Evolutionary conservation across 2,888 invertebrate genomes (phyloP), one percentile per base, ranked within the genome.

Genomic region (Sinhomidia bicolor): DNA sequence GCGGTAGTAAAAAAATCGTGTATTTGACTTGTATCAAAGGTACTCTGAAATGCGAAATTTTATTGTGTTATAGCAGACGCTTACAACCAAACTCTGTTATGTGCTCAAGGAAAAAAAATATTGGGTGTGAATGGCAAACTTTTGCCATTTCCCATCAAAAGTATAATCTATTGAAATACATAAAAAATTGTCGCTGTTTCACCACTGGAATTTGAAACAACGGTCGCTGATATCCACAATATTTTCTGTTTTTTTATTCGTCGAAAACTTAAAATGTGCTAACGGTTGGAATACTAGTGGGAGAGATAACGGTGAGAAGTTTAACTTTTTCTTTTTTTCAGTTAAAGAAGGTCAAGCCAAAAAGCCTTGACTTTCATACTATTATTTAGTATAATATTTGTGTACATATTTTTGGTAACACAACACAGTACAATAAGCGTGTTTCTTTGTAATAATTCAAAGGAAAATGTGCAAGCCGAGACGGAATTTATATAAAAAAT

Each of bases 161-260:
- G 51, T 51, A 36, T 51, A n/a, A 47, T 26, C 9, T 54, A 82
- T 82, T 82, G 54, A 71, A 82, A 82, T 74, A 36, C 74, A 41
- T 74, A 83, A 20, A 57, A 57, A 1, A 57, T 51, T 36, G 36
- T 32, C 17, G 5, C 7, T 68, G 65, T 68, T 68, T 68, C 36
- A 68, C 65, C 36, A 17, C 36, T 36, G 12, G 32, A 36, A 32
- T 68, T 68, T 4, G 29, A 29, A 29, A 29, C 29, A 14, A 47
- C 47, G 12, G 7, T n/a, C 2, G 47, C 47, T 47, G 12, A 47
- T 36, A n/a, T 36, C 36, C 36, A 36, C n/a, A n/a, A n/a, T n/a
- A n/a, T n/a, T n/a, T n/a, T n/a, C n/a, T n/a, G n/a, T n/a, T n/a
- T n/a, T n/a, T n/a, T n/a, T n/a, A n/a, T n/a, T n/a, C n/a, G n/a